A percentile compares a stretch with the other conserved stretches of the same genome.
phyloP scores from a whole-genome alignment of 1,140 invertebrate genomes.

The Galleria mellonella region DNA sequence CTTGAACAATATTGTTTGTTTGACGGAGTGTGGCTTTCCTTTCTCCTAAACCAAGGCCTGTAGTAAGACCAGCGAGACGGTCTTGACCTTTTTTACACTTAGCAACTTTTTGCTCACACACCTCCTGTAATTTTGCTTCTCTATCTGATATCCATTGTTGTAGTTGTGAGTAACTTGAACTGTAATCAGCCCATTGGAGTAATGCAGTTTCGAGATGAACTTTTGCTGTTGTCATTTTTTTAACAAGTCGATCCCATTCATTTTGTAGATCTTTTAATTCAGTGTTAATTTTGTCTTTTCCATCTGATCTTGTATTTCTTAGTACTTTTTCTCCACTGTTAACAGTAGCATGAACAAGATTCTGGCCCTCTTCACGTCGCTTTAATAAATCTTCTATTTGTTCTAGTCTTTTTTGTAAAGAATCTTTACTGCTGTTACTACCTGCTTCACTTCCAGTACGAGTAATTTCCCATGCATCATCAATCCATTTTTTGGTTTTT shows the following conservation, averaged over 20 bases:
- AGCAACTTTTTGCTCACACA: constrained; percentile 89
- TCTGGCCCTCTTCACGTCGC: constrained; percentile 93
- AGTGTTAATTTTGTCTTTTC: constrained; percentile 89
- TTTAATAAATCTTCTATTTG: constrained; percentile 88
- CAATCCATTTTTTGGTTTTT: constrained; percentile 92
- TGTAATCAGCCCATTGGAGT: constrained; percentile 96
- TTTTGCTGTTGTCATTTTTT: constrained; percentile 94
- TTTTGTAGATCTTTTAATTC: constrained; percentile 93
- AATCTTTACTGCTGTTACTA: constrained; percentile 88
- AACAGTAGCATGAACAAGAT: constrained; percentile 90
- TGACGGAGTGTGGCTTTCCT: constrained; percentile 91
- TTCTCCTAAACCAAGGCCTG: constrained; percentile 85
- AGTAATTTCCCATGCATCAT: constrained; percentile 89
- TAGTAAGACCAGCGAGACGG: constrained; percentile 80
- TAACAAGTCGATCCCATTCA: constrained; percentile 94
- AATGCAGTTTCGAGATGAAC: constrained; percentile 93
- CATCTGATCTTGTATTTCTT: constrained; percentile 90
- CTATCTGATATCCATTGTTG: constrained; percentile 97
- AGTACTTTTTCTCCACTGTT: constrained; percentile 95
- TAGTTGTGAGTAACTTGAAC: constrained; percentile 91
- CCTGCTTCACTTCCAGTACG: constrained; percentile 85
- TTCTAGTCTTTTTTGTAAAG: constrained; percentile 86
- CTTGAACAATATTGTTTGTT: constrained; percentile 94
- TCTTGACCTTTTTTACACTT: constrained; percentile 83
- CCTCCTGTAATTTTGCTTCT: constrained; percentile 95